These are phyloP conservation scores for Parapsyche elsis DNA, from an alignment of 1,140 invertebrate genomes.

Conservation along the genomic window DNA sequence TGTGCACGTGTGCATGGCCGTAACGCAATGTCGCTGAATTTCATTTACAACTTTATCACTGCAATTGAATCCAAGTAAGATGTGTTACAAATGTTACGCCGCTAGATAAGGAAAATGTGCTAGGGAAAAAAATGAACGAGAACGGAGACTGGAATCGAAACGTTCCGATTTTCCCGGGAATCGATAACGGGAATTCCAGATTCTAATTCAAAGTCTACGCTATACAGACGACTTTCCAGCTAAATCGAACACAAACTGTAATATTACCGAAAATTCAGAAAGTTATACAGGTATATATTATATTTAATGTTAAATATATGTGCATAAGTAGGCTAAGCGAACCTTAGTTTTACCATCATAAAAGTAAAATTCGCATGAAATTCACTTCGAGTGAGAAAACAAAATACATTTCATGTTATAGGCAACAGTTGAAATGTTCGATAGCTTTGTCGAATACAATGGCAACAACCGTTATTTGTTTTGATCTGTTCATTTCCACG, in stretches of 20 bases:
- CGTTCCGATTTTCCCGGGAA: conserved; percentile 16
- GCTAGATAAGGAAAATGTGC: not conserved
- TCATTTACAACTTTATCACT: not conserved
- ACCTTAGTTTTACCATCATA: too few relatives aligned
- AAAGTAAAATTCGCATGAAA: too few relatives aligned
- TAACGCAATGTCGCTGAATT: not conserved
- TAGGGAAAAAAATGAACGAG: not conserved
- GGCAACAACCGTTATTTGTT: conserved; percentile 22
- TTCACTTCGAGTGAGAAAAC: too few relatives aligned
- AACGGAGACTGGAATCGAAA: not conserved
- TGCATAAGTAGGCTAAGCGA: too few relatives aligned
- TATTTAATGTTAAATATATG: too few relatives aligned
- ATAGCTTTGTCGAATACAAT: conserved; percentile 13
- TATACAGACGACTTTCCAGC: too few relatives aligned
- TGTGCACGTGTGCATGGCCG: not conserved
- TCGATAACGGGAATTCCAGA: conserved; percentile 14
- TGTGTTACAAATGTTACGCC: conserved; percentile 3
- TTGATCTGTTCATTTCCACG: conserved; percentile 24
- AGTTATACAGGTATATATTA: too few relatives aligned
- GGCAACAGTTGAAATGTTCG: not conserved
- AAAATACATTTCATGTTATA: not conserved
- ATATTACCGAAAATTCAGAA: too few relatives aligned
- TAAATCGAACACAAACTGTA: too few relatives aligned
- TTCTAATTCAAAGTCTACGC: not conserved
- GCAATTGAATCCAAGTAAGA: not conserved